These are phyloP conservation scores for Sylvia atricapilla DNA, from an alignment of 2,113 vertebrate genomes.

Conservation along the genomic window DNA sequence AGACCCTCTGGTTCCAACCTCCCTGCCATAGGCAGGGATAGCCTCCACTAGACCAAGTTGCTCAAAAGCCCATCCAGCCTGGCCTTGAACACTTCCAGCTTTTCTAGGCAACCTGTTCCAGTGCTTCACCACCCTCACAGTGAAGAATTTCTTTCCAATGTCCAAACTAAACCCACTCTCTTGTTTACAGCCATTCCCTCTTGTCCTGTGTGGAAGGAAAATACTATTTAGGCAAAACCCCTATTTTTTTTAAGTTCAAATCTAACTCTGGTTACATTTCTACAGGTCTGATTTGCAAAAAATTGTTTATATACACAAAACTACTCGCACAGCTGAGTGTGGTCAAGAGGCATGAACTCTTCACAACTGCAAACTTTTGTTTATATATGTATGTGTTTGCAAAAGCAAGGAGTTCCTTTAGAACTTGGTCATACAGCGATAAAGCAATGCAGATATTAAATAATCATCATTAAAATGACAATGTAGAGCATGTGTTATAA, in stretches of 20 bases:
- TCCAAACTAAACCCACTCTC: neutral
- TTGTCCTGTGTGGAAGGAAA: neutral
- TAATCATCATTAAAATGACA: neutral
- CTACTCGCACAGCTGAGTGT: neutral
- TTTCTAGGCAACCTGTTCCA: neutral
- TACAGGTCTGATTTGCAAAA: neutral
- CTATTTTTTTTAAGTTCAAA: neutral
- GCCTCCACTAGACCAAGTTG: neutral
- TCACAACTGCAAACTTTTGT: neutral
- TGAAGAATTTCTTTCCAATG: neutral
- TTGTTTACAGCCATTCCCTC: neutral
- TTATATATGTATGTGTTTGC: neutral
- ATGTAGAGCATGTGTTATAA: neutral
- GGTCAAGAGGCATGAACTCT: neutral
- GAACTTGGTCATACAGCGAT: neutral
- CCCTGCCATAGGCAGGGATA: neutral
- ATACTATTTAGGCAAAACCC: neutral
- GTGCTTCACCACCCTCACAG: neutral
- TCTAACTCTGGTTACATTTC: neutral
- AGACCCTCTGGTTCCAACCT: neutral
- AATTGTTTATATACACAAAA: neutral
- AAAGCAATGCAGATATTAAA: neutral
- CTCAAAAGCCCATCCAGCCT: neutral
- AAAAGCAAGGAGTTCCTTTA: neutral
- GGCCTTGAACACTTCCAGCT: neutral